Conservation (phyloP, 2,888 invertebrate species). For the Ferdinandea cuprea region DNA sequence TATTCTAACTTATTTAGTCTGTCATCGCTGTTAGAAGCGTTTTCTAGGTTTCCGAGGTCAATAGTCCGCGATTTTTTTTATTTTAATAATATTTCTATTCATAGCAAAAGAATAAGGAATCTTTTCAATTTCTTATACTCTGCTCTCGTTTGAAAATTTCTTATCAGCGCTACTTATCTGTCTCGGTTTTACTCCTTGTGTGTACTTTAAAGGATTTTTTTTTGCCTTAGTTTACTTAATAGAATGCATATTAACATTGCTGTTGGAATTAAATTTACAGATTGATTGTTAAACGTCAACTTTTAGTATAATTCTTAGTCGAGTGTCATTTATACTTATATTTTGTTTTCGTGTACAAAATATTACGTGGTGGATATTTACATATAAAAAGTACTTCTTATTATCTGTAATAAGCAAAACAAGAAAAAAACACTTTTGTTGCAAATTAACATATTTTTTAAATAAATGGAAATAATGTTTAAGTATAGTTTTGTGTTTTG, state of each 20-base stretch:
- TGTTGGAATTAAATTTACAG: slow-evolving; percentile 27
- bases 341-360: too few relatives aligned
- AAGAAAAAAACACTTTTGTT: too few relatives aligned
- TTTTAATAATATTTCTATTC: background rate
- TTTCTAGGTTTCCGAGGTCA: slow-evolving; percentile 40
- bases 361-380: too few relatives aligned
- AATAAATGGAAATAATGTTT: slow-evolving; percentile 74
- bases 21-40: slow-evolving; percentile 26
- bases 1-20: slow-evolving; percentile 39
- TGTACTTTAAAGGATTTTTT: slow-evolving; percentile 9
- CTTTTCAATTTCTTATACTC: slow-evolving; percentile 17
- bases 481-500: slow-evolving; percentile 74
- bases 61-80: slow-evolving; percentile 28
- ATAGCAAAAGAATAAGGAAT: background rate
- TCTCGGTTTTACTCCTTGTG: slow-evolving; percentile 30
- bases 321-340: background rate
- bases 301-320: slow-evolving; percentile 12
- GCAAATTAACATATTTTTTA: background rate
- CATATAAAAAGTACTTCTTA: too few relatives aligned
- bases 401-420: too few relatives aligned
- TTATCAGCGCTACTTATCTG: slow-evolving; percentile 51
- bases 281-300: slow-evolving; percentile 29
- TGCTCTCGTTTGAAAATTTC: slow-evolving; percentile 23
- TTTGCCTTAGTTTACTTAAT: slow-evolving; percentile 15
- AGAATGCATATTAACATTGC: slow-evolving; percentile 14